Percentiles rank a stretch among this genome's conserved stretches.
Evolutionary conservation across 37 sponge, comb jelly and placozoan genomes (phyloP).

Genomic region (Crambe crambe): DNA sequence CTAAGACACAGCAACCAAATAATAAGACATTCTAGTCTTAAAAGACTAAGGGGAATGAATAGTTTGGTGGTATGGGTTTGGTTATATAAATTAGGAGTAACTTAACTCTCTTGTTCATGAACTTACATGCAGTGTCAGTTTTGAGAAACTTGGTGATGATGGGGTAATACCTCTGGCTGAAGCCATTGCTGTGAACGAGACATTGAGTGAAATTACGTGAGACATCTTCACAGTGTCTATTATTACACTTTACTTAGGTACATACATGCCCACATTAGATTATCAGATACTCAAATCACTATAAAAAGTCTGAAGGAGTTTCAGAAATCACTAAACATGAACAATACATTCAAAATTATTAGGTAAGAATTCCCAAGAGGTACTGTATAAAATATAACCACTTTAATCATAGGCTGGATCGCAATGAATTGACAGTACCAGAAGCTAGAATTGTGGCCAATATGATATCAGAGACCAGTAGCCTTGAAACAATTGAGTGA

Average conservation of each 20-base stretch:
- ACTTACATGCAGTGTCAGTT: slow-evolving; percentile 33
- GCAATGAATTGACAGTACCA: slow-evolving; percentile 4
- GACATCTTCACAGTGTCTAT: not conserved
- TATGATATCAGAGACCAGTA: not conserved
- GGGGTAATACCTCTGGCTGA: slow-evolving; percentile 5
- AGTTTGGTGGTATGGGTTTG: too few relatives aligned
- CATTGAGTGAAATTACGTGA: slow-evolving; percentile 17
- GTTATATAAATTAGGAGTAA: too few relatives aligned
- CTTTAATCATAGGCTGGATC: slow-evolving; percentile 22
- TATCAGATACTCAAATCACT: slow-evolving; percentile 5
- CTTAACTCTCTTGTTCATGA: too few relatives aligned
- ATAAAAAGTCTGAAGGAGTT: not conserved
- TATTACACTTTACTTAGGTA: not conserved
- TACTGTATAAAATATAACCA: not conserved
- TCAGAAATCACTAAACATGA: not conserved
- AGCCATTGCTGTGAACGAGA: slow-evolving; percentile 3
- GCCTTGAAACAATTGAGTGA: slow-evolving; percentile 22
- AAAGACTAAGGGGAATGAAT: too few relatives aligned
- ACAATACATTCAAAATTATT: slow-evolving; percentile 11
- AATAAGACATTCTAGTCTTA: too few relatives aligned
- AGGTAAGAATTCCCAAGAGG: slow-evolving; percentile 6
- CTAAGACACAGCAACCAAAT: too few relatives aligned
- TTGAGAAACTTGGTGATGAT: slow-evolving; percentile 29
- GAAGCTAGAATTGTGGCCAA: slow-evolving; percentile 12
- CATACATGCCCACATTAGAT: too few relatives aligned